Evolutionary conservation across 2,797 vertebrate species (phyloP), one percentile per base, ranked within the genome.

Genomic region (Microcaecilia unicolor): DNA sequence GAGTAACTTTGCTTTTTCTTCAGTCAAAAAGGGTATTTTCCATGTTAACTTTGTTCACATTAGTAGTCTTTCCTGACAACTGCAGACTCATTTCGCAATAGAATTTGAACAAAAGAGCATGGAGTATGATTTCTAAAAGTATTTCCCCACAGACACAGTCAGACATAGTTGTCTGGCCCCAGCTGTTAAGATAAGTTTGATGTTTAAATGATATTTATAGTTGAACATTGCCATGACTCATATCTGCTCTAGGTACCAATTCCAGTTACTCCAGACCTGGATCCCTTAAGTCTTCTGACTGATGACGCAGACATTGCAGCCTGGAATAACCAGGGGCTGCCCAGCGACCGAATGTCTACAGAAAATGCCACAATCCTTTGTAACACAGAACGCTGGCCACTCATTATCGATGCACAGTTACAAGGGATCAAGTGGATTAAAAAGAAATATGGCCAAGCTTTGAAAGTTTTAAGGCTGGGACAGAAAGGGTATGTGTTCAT

Each of bases 321-420:
- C 1, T 84, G 81, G 80, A 83, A 68, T 49, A 84, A 82, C 55
- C 74, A 84, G 51, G 81, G 80, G 16, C 75, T 84, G 25, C 81
- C 81, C 48, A 76, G 80, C 0, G 78, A 83, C 52, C 77, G 76
- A 42, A 80, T 69, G 2, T 81, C 80, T 6, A 67, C 38, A 0
- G 76, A 81, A 73, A 84, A 84, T 0, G 80, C 77, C 18, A 67
- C 78, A 33, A 83, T 81, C 50, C 57, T 84, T 14, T 80, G 77
- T 56, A 65, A 67, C 57, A 81, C 76, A 0, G 61, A 78, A 57
- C 69, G 76, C 2, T 84, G 81, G 80, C 78, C 80, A 0, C 68
- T 84, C 30, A 52, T 84, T 0, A 71, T 83, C 39, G 81, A 83
- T 0, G 61, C 81, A 6, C 81, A 84, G 55, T 72, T 81, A 24